Evolutionary conservation across 2,113 vertebrate species (phyloP).

Genomic region (Cepphus grylle): DNA sequence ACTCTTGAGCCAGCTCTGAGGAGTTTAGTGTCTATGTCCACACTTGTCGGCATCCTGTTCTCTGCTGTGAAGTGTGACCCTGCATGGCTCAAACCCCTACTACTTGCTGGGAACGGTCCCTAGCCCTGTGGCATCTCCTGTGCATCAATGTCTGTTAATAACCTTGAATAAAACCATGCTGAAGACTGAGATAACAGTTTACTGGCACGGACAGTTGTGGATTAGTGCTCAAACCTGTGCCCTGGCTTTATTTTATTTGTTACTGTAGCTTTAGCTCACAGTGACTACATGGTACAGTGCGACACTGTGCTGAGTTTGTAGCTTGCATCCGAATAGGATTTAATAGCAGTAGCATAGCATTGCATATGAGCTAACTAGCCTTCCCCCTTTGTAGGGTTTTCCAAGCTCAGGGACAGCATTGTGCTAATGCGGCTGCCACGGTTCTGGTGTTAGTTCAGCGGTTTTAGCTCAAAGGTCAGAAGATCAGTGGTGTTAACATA

Average conservation of each 20-base stretch:
- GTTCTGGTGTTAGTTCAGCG: neutral
- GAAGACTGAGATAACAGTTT: neutral
- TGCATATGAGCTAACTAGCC: neutral
- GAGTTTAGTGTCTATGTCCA: neutral
- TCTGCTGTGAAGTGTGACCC: neutral
- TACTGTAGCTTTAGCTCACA: neutral
- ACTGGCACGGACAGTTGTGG: neutral
- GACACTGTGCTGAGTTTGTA: neutral
- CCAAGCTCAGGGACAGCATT: accelerated
- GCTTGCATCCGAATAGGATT: neutral
- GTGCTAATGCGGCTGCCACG: accelerated
- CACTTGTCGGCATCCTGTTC: neutral
- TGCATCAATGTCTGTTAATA: neutral
- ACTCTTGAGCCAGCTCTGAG: neutral
- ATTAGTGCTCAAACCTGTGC: neutral
- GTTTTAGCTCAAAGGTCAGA: neutral
- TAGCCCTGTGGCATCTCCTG: neutral
- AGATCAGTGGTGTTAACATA: neutral
- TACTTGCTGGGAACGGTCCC: neutral
- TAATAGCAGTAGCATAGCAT: accelerated
- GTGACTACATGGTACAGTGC: neutral
- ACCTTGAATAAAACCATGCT: neutral
- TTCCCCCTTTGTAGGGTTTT: neutral
- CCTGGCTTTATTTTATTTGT: neutral
- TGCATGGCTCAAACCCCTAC: neutral